Conservation (phyloP, 2,797 vertebrate species). For the Pseudochaenichthys georgianus region DNA sequence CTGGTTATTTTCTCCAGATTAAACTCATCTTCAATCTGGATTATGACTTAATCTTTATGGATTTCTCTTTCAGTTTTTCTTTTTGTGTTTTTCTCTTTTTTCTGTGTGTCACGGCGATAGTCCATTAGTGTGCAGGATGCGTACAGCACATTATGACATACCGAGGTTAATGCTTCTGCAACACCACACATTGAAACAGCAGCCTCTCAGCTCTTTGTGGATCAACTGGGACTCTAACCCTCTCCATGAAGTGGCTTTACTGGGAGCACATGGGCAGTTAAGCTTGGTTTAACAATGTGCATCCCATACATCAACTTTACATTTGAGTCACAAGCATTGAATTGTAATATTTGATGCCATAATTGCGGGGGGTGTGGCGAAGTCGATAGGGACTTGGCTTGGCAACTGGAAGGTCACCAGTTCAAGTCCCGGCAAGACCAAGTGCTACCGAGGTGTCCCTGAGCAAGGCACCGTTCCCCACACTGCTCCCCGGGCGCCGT, state of each 20-base stretch:
- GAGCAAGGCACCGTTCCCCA: too few relatives aligned
- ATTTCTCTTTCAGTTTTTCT: constrained; percentile 20
- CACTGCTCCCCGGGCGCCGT: too few relatives aligned
- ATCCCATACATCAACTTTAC: background rate
- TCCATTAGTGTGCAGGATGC: constrained; percentile 9
- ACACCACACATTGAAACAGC: constrained; percentile 17
- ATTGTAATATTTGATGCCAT: too few relatives aligned
- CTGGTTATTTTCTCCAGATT: constrained; percentile 59
- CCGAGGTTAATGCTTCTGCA: constrained; percentile 13
- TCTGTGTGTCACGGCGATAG: background rate
- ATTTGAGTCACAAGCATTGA: background rate
- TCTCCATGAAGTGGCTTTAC: background rate
- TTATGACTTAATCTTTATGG: constrained; percentile 17
- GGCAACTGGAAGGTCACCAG: too few relatives aligned
- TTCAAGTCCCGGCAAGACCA: too few relatives aligned
- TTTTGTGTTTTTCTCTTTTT: background rate
- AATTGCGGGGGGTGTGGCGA: too few relatives aligned
- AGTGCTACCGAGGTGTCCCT: too few relatives aligned
- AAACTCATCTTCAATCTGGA: constrained; percentile 45
- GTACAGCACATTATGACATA: constrained; percentile 13
- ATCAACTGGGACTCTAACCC: background rate
- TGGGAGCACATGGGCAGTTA: constrained; percentile 2
- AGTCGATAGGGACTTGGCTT: too few relatives aligned
- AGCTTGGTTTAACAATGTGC: background rate
- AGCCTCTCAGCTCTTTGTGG: constrained; percentile 11